phyloP scores from a whole-genome alignment of 2,797 vertebrate species.

The Tympanoctomys barrerae region DNA sequence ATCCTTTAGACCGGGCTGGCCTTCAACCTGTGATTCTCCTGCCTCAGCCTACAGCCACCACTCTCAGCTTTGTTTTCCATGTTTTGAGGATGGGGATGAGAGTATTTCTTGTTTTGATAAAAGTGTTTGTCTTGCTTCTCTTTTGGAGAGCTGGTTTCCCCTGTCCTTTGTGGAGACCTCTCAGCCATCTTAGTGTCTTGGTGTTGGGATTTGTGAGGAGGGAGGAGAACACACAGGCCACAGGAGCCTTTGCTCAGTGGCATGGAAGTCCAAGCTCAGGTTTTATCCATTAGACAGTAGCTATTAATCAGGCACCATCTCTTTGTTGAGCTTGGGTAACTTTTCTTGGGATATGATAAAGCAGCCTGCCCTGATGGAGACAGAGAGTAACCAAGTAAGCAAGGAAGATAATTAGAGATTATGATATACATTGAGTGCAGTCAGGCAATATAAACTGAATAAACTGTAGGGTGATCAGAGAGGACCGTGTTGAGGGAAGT shows the following conservation, averaged over 20 bases:
- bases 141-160: neutral
- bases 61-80: neutral
- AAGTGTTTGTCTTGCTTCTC: neutral
- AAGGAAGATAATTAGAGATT: slow-evolving; percentile 18
- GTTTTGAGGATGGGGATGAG: neutral
- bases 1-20: no score
- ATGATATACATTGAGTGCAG: slow-evolving; percentile 14
- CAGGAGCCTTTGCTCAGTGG: neutral
- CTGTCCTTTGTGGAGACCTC: neutral
- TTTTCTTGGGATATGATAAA: neutral
- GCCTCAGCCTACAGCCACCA: neutral
- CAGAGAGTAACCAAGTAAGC: neutral
- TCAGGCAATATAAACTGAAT: slow-evolving; percentile 45
- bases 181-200: neutral
- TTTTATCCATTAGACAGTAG: neutral
- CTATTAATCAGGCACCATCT: neutral
- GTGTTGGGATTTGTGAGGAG: neutral
- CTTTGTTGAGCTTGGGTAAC: neutral
- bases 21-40: neutral
- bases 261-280: neutral
- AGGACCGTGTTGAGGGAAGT: neutral
- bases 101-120: neutral
- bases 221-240: neutral
- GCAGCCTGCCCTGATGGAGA: slow-evolving; percentile 5
- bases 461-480: neutral